Conservation (phyloP, 2,797 vertebrate species). For the Tinamus major region DNA sequence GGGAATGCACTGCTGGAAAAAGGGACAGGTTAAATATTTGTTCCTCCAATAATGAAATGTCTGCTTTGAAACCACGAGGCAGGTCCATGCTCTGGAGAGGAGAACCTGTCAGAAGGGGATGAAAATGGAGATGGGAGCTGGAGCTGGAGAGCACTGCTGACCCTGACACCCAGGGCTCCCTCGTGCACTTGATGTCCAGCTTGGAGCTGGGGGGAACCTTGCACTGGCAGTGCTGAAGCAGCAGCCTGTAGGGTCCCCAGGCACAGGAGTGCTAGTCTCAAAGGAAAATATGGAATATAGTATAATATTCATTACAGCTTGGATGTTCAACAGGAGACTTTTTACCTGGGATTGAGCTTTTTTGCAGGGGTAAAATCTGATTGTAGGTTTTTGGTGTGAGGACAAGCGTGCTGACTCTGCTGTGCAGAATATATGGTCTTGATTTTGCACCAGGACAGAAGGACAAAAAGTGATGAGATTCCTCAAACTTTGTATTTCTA, state of each 20-base stretch:
- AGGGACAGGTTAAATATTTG: not conserved
- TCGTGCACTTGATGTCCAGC: not conserved
- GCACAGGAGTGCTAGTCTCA: not conserved
- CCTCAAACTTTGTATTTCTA: slow-evolving; percentile 20
- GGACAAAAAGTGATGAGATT: not conserved
- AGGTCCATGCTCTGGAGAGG: not conserved
- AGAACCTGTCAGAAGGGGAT: not conserved
- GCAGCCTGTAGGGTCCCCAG: fast-evolving
- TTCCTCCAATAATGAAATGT: not conserved
- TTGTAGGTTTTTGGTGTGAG: not conserved
- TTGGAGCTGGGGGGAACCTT: not conserved
- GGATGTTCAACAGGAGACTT: not conserved
- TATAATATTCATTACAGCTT: not conserved
- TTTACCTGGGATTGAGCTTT: not conserved
- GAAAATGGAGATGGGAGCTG: not conserved
- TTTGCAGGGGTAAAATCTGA: not conserved
- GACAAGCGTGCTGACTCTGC: not conserved
- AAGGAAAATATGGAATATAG: not conserved
- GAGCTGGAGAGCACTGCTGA: not conserved
- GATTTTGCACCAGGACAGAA: not conserved
- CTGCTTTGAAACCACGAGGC: not conserved
- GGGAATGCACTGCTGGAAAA: not conserved
- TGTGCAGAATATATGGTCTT: not conserved
- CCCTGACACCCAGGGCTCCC: not conserved
- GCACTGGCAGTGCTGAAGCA: not conserved